Evolutionary conservation across 2,888 invertebrate genomes (phyloP), one percentile per base, ranked within the genome.

Genomic region (Julus scanicus): DNA sequence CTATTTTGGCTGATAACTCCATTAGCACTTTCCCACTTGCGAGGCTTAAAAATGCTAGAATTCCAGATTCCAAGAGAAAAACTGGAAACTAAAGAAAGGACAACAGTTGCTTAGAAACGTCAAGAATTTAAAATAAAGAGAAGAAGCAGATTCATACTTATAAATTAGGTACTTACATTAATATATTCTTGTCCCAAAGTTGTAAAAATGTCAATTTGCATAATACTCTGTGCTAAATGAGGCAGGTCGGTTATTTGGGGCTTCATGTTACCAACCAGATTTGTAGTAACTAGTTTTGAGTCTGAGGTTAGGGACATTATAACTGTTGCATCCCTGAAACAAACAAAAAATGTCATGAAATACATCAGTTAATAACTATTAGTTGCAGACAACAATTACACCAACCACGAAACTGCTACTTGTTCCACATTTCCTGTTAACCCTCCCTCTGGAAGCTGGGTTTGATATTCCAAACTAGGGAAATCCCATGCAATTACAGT

Each of bases 391-490:
- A 53, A 9, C 9, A 53, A 53, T 13, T 53, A 13, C 53, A 53
- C 53, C 15, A 4, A 53, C 53, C 15, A 13, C 6, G 53, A 53
- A 13, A 9, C 17, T 15, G 53, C 53, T 53, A 85, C 44, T 17
- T 40, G 48, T 44, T 39, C n/a, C 11, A 85, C 20, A 40, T 85
- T 85, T 85, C 44, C 57, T 29, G 86, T 57, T n/a, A 29, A 29
- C 13, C 20, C 83, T 15, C 3, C 39, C 83, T 29, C 4, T 9
- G 83, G 39, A 17, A 71, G 20, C 37, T 87, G 87, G 39, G 39
- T 39, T 44, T 87, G 71, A 87, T 49, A 87, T 39, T 80, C 57
- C 37, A 87, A 87, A 20, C 44, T 80, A n/a, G 87, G 87, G 48
- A 87, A 87, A 20, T 87, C 80, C 87, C 87, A 87, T 9, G 40